Conservation (phyloP, 2,888 invertebrate genomes). For the Epistrophe grossulariae region DNA sequence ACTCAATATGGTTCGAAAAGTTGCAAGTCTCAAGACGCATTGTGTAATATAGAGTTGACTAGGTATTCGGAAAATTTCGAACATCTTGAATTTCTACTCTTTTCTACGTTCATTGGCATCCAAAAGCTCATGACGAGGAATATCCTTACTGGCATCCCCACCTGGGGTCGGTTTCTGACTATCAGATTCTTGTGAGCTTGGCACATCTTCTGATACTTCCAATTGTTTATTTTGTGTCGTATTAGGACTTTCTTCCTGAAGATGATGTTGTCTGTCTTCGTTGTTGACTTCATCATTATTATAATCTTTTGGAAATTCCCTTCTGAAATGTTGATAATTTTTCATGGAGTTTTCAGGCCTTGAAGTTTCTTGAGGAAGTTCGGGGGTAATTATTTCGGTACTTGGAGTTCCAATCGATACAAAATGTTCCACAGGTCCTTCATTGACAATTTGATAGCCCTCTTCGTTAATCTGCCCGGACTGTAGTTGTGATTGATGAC, state of each 20-base stretch:
- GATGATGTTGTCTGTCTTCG: not conserved
- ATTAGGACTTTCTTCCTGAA: not conserved
- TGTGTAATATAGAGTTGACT: not conserved
- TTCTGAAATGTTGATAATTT: not conserved
- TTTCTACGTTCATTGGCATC: not conserved
- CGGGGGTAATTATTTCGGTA: not conserved
- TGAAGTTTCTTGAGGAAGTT: not conserved
- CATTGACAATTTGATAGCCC: constrained; percentile 53
- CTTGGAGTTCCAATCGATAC: not conserved
- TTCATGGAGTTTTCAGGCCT: not conserved
- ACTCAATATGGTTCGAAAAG: not conserved
- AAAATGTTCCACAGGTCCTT: constrained; percentile 30
- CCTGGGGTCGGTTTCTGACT: not conserved
- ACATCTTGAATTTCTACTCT: not conserved
- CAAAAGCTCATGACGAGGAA: not conserved
- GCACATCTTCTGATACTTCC: not conserved
- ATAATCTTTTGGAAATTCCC: not conserved
- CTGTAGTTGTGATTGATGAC: not conserved
- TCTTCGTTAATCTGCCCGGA: not conserved
- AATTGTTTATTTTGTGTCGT: constrained; percentile 9
- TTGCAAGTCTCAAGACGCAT: not conserved
- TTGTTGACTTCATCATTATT: not conserved
- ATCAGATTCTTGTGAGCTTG: not conserved
- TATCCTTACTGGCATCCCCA: not conserved
- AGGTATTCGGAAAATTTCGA: not conserved